A percentile compares a stretch with the other conserved stretches of the same genome.
Conservation (phyloP, 2,797 vertebrate genomes). For the Gobio occitaniae region DNA sequence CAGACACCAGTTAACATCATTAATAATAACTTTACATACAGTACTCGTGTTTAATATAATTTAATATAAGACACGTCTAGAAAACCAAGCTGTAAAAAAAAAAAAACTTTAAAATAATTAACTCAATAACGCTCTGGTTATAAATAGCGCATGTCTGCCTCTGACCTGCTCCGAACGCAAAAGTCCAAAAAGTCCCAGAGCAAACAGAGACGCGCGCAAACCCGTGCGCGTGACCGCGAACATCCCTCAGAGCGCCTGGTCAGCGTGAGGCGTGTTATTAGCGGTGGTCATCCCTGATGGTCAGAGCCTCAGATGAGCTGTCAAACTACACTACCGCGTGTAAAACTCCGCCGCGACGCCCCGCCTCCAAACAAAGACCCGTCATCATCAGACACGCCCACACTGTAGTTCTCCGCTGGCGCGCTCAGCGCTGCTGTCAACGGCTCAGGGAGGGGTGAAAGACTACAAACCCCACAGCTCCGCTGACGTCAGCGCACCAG, state of each 20-base stretch:
- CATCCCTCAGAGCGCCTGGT: no score
- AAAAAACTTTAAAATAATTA: neutral
- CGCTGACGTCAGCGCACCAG: accelerated
- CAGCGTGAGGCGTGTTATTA: neutral
- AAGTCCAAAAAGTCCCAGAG: conserved; percentile 53
- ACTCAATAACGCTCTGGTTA: no score
- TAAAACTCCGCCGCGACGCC: neutral
- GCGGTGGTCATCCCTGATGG: conserved; percentile 32
- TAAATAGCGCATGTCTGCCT: neutral
- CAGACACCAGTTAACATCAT: neutral
- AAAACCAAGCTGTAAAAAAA: neutral
- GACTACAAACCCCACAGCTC: conserved; percentile 70
- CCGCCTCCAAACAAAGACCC: conserved; percentile 65
- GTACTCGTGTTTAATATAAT: neutral
- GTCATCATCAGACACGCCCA: conserved; percentile 45
- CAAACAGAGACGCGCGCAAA: conserved; percentile 43
- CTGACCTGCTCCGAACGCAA: conserved; percentile 56
- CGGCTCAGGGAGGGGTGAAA: accelerated
- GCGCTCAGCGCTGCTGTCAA: accelerated
- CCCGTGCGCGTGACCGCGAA: neutral
- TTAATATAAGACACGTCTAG: no score
- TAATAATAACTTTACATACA: neutral
- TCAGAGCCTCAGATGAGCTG: conserved; percentile 46
- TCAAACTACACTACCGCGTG: conserved; percentile 49
- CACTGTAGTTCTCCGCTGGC: conserved; percentile 65